Base-by-base conservation (phyloP, 2,113 vertebrate genomes). In the Perca schrenkii region DNA sequence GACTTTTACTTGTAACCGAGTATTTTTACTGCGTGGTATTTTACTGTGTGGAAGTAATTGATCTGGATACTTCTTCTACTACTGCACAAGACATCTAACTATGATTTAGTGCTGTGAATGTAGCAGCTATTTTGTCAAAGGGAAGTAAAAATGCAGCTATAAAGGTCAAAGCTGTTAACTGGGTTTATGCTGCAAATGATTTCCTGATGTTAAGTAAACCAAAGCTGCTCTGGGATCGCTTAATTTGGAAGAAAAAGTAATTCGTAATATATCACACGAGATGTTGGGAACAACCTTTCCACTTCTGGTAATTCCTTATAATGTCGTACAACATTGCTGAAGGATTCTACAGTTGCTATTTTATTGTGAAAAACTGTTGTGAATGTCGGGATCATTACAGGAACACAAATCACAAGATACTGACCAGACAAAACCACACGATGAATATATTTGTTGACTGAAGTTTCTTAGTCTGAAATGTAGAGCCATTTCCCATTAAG, bases 141-240 rank as follows among this genome's bases (percentile, higher is more conserved):
- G 52, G n/a, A 88, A 74, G 57, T 62, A 56, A 70, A 82, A 77
- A 68, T 50, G 72, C 65, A 70, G 56, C 62, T 31, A 7, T 66
- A 89, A 90, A 91, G 86, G 85, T 90, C 89, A 84, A 84, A 57
- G 28, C 82, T 83, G 86, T 88, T 84, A 85, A 66, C 46, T 68
- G 54, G 17, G 19, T 83, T 89, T 74, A 73, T 67, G 60, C 77
- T 77, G 60, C 60, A 71, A 62, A 84, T 88, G 49, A 76, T 77
- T 87, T 84, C 57, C 66, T 75, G 72, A 87, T 73, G 79, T 77
- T 82, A 67, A 86, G 62, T 72, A 77, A 85, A 85, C 53, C 31
- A 47, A 80, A 78, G 69, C 71, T 72, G 78, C 75, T 73, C 50
- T 56, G 73, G 61, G 65, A 87, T 82, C 72, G 31, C 8, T 49